phyloP scores from a whole-genome alignment of 2,113 vertebrate genomes.

The Oncorhynchus nerka region DNA sequence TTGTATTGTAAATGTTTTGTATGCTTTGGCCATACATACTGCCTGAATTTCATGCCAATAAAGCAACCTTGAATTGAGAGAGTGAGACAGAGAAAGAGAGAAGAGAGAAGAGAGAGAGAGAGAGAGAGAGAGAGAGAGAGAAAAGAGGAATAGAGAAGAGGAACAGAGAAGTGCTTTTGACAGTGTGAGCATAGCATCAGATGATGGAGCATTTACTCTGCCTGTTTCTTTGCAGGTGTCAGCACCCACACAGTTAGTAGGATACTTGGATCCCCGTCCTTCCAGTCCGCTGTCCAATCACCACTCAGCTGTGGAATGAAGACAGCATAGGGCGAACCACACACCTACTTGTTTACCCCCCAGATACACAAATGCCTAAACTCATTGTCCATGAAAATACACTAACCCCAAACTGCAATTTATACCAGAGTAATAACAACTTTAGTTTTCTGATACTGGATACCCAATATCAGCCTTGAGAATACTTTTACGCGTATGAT shows the following conservation, averaged over 20 bases:
- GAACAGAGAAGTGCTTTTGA: not conserved
- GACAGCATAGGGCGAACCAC: not conserved
- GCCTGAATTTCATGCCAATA: too few species aligned
- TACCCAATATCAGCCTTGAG: not conserved
- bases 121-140: too few species aligned
- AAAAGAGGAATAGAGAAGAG: not conserved
- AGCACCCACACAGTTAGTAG: slow-evolving; percentile 40
- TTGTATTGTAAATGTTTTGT: too few species aligned
- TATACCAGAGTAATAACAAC: not conserved
- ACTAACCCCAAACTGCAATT: not conserved
- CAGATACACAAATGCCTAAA: not conserved
- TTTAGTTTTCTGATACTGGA: not conserved
- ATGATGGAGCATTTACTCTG: not conserved
- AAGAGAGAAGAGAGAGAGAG: too few species aligned
- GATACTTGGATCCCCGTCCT: slow-evolving; percentile 13
- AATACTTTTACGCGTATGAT: too few species aligned
- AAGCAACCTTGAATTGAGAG: too few species aligned
- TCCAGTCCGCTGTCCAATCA: not conserved
- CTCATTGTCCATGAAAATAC: too few species aligned
- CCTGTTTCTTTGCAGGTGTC: slow-evolving; percentile 50
- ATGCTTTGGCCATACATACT: too few species aligned
- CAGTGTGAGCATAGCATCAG: too few species aligned
- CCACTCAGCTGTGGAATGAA: not conserved
- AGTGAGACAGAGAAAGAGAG: too few species aligned
- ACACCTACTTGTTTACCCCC: not conserved